These are phyloP conservation scores for Takifugu bimaculatus DNA, from an alignment of 2,113 vertebrate genomes.

Conservation along the genomic window DNA sequence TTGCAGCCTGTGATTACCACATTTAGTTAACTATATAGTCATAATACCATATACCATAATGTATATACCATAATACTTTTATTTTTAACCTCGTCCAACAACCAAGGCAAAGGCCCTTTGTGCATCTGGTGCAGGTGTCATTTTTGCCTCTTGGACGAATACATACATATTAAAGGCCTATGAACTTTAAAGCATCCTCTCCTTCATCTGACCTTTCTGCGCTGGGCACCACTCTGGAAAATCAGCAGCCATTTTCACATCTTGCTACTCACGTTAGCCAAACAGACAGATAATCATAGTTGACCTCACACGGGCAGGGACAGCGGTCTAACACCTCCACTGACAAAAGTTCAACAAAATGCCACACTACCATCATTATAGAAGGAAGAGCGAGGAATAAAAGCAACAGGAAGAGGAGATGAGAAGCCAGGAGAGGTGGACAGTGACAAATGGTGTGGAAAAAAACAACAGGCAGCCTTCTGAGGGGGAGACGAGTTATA, in stretches of 20 bases:
- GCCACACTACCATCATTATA: slow-evolving; percentile 54
- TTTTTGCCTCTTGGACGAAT: too few species aligned
- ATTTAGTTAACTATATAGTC: too few species aligned
- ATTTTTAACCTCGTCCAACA: too few species aligned
- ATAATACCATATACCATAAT: too few species aligned
- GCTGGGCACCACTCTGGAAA: slow-evolving; percentile 38
- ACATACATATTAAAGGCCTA: not conserved
- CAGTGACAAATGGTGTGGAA: slow-evolving; percentile 77
- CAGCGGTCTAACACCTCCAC: slow-evolving; percentile 64
- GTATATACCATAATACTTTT: too few species aligned
- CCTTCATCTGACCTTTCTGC: slow-evolving; percentile 38
- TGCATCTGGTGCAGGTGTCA: too few species aligned
- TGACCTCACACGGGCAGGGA: slow-evolving; percentile 68
- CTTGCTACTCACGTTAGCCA: slow-evolving; percentile 40
- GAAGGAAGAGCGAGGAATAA: slow-evolving; percentile 8
- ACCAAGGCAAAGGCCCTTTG: too few species aligned
- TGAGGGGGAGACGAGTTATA: slow-evolving; percentile 77
- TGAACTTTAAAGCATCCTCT: slow-evolving; percentile 20
- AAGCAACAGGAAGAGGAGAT: slow-evolving; percentile 40
- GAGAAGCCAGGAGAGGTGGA: slow-evolving; percentile 70
- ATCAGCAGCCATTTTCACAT: slow-evolving; percentile 62
- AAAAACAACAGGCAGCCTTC: slow-evolving; percentile 74
- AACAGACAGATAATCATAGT: slow-evolving; percentile 61
- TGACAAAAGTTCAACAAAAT: slow-evolving; percentile 66
- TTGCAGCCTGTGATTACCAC: too few species aligned